Evolutionary conservation across 2,113 vertebrate species (phyloP), one percentile per base, ranked within the genome.

Genomic region (human): DNA sequence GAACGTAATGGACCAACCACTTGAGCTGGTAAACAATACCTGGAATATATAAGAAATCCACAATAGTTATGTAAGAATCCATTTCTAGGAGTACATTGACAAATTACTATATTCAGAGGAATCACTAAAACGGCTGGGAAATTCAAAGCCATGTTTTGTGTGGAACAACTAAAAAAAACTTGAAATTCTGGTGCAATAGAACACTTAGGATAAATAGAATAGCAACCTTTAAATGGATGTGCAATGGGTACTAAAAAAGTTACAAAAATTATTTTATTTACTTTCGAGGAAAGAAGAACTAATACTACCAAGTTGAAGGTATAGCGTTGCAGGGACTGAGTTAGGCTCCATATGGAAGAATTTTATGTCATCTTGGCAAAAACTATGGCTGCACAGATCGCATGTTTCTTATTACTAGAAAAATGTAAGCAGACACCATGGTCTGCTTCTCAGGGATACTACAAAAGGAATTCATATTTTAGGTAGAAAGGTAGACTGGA

Each of bases 341-440:
- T 70, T 70, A n/a, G 13, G 48, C 61, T 93, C 83, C 78, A 20
- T 89, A 82, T 57, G 68, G 32, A 89, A 93, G 83, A 93, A 87
- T 80, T 97, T 89, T 70, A 93, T 88, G 61, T 75, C 40, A 79
- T 95, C 25, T 96, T 97, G 68, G 87, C 86, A 94, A 83, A 96
- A 96, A 93, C 55, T 35, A 75, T 55, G 75, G 22, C 38, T 61
- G 95, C 43, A 61, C 80, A 96, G 96, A 96, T 73, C 70, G 0
- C 93, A 3, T 97, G 94, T 83, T 97, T 97, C 93, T 92, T 83
- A 95, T 97, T 96, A 98, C 79, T 90, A 57, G 61, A 96, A 95
- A 80, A 90, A 96, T 93, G 86, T 61, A 90, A 87, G 17, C 80
- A 90, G 40, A 76, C 30, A 80, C 61, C 90, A 87, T 48, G 14